A percentile compares a stretch with the other conserved stretches of the same genome.
phyloP scores from a whole-genome alignment of 2,113 vertebrate genomes.

The Lophochroa leadbeateri region DNA sequence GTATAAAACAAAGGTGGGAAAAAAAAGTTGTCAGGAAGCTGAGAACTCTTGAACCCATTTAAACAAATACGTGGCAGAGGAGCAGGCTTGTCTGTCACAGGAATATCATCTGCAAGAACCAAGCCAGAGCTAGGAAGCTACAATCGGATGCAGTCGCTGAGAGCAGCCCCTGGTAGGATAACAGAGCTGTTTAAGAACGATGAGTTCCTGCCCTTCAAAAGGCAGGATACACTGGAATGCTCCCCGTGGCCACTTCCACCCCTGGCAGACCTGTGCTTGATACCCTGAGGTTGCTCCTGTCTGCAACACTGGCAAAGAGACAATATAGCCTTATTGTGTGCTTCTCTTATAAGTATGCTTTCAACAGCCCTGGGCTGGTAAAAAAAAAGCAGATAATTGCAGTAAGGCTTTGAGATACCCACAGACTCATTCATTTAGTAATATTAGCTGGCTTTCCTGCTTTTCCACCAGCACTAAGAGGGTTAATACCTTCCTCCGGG shows the following conservation, averaged over 20 bases:
- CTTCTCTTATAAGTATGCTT: neutral
- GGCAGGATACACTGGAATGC: neutral
- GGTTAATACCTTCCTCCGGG: slow-evolving; percentile 30
- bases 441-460: neutral
- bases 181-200: neutral
- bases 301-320: neutral
- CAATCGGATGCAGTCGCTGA: neutral
- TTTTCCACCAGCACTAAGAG: neutral
- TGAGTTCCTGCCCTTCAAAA: neutral
- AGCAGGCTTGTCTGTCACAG: neutral
- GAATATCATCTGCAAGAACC: neutral
- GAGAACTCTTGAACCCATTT: slow-evolving; percentile 64
- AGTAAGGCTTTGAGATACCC: neutral
- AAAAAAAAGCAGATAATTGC: neutral
- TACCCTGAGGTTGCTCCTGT: neutral
- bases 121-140: neutral
- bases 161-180: neutral
- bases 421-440: neutral
- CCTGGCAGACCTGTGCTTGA: no score
- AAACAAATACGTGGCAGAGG: slow-evolving; percentile 32
- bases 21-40: slow-evolving; percentile 24
- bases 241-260: neutral
- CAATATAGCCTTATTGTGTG: neutral
- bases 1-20: slow-evolving; percentile 21
- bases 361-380: neutral